Base-by-base conservation (phyloP, 2,888 invertebrate species). In the Pyralis farinalis region DNA sequence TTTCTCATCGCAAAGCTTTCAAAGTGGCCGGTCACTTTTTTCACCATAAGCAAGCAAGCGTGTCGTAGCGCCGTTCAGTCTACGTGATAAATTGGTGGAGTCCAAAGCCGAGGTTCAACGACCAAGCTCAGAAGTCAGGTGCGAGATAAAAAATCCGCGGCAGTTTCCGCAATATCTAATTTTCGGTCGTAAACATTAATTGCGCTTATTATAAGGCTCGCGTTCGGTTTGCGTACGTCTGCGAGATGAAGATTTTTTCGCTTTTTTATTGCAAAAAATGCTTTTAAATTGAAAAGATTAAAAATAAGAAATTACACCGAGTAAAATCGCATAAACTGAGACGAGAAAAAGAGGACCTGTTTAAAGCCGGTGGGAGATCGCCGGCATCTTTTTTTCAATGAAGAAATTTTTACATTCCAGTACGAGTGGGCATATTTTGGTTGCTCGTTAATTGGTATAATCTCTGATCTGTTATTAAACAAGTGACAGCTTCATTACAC, bases 181-280 rank as follows among this genome's bases (percentile, higher is more conserved):
- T 82, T 79, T 73, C 63, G 75, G 53, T 71, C 73, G 65, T 80
- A 77, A 79, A 76, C 62, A 54, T 75, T 78, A 76, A 80, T 79
- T 74, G 73, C 48, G 50, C 58, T 59, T 66, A 65, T 65, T 68
- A 69, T 72, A 72, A 58, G 54, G 63, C 25, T 57, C 56, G 57
- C 45, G 49, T 46, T 55, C 41, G 47, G 43, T 49, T 57, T 37
- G 39, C 35, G 46, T 12, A 35, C 42, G 37, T 38, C 42, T 46
- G 44, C 48, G 51, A 25, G n/a, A 38, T 42, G 43, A 37, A 29
- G 48, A 47, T 53, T 42, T 58, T 46, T 52, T 44, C 32, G 39
- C 37, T 49, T 37, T 44, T 43, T 44, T 46, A 50, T 43, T 40
- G 31, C 34, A 32, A 25, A 46, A 40, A 44, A 46, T 46, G 38